A percentile compares a stretch with the other conserved stretches of the same genome.
These are phyloP conservation scores for Tor tambroides DNA, from an alignment of 2,113 vertebrate genomes.

Conservation along the genomic window DNA sequence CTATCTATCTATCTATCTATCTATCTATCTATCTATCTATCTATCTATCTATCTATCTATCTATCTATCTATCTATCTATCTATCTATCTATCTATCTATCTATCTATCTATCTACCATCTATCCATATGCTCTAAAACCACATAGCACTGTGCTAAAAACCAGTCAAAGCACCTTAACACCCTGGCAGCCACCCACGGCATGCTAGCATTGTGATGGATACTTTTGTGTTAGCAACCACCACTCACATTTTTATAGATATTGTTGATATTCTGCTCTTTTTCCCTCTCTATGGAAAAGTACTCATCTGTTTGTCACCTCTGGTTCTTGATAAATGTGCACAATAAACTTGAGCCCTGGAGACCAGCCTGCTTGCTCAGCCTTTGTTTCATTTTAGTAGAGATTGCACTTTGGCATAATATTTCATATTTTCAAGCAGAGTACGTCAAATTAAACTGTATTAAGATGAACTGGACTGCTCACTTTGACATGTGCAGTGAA, in stretches of 20 bases:
- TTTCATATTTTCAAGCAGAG: constrained; percentile 53
- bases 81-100: background rate
- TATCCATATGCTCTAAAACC: background rate
- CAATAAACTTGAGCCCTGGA: constrained; percentile 23
- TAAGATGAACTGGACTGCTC: constrained; percentile 65
- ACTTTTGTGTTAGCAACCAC: background rate
- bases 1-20: no score
- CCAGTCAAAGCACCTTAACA: background rate
- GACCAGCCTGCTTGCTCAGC: background rate
- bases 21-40: background rate
- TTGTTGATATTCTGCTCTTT: background rate
- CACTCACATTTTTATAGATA: background rate
- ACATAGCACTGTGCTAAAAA: background rate
- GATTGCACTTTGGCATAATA: constrained; percentile 61
- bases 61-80: background rate
- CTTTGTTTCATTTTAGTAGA: constrained; percentile 4
- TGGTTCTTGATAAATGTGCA: background rate
- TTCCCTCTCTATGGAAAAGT: background rate
- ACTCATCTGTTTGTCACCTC: background rate
- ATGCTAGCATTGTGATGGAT: background rate
- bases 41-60: background rate
- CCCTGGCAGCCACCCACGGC: background rate
- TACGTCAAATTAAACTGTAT: constrained; percentile 65
- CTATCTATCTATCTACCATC: background rate
- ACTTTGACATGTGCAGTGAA: constrained; percentile 64